These are phyloP conservation scores for Oreotrochilus melanogaster DNA, from an alignment of 2,113 vertebrate genomes.

Conservation along the genomic window DNA sequence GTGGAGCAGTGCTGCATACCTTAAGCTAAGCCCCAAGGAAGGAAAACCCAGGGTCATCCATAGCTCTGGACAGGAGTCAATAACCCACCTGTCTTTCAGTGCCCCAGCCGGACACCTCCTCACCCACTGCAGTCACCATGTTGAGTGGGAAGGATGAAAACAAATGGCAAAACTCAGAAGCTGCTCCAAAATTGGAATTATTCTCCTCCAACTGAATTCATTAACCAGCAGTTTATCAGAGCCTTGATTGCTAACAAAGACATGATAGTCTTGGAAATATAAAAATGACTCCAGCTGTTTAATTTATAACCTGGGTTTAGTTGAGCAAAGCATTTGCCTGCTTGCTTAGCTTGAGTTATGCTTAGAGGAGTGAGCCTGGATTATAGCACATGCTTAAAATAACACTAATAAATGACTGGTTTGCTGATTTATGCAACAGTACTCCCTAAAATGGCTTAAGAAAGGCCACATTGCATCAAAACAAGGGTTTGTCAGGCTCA, in stretches of 20 bases:
- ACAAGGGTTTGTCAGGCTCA: not conserved
- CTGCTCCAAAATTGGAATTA: not conserved
- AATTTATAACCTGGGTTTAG: not conserved
- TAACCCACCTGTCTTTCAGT: not conserved
- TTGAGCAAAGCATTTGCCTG: not conserved
- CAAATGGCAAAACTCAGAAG: not conserved
- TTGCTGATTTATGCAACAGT: not conserved
- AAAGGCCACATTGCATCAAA: not conserved
- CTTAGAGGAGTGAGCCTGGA: not conserved
- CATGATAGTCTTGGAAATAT: not conserved
- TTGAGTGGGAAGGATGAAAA: not conserved
- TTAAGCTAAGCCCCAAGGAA: not conserved
- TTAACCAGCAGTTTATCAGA: not conserved
- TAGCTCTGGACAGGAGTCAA: not conserved
- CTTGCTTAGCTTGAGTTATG: not conserved
- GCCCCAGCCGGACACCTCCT: not conserved
- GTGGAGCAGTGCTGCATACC: not conserved
- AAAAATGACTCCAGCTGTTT: not conserved
- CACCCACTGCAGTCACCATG: not conserved
- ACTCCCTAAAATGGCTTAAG: not conserved
- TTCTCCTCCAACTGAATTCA: not conserved
- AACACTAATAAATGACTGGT: not conserved
- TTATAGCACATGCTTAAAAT: not conserved
- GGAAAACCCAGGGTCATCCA: not conserved
- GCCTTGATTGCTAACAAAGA: not conserved